Evolutionary conservation across 2,113 vertebrate species (phyloP).

Genomic region (Anguilla japonica): DNA sequence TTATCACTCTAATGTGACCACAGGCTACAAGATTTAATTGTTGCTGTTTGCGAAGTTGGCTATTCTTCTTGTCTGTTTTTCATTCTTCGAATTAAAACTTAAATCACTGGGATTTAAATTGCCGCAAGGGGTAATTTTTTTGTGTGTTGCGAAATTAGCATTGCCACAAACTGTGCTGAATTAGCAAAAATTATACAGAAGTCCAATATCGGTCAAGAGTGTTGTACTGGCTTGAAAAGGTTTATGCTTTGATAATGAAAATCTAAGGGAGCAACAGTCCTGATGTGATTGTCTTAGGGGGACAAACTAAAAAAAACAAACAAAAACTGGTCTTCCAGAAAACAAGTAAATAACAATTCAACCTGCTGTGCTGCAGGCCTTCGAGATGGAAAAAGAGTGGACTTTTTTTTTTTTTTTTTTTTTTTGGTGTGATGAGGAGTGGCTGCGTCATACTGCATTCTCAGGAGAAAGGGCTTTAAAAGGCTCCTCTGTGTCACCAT

Average conservation of each 20-base stretch:
- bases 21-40: background rate
- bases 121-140: background rate
- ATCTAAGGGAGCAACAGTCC: background rate
- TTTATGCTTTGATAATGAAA: background rate
- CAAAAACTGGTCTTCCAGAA: no score
- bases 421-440: no score
- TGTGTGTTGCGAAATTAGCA: background rate
- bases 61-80: background rate
- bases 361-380: no score
- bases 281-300: background rate
- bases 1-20: background rate
- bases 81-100: background rate
- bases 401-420: no score
- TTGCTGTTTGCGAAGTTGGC: background rate
- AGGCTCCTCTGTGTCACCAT: no score
- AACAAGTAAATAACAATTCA: no score
- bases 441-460: no score
- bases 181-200: background rate
- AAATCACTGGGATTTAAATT: background rate
- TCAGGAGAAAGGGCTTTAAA: no score
- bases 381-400: no score
- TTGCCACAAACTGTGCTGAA: background rate
- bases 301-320: background rate
- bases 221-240: background rate
- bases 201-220: background rate